These are phyloP conservation scores for Alosa alosa DNA, from an alignment of 2,113 vertebrate species.

Conservation along the genomic window DNA sequence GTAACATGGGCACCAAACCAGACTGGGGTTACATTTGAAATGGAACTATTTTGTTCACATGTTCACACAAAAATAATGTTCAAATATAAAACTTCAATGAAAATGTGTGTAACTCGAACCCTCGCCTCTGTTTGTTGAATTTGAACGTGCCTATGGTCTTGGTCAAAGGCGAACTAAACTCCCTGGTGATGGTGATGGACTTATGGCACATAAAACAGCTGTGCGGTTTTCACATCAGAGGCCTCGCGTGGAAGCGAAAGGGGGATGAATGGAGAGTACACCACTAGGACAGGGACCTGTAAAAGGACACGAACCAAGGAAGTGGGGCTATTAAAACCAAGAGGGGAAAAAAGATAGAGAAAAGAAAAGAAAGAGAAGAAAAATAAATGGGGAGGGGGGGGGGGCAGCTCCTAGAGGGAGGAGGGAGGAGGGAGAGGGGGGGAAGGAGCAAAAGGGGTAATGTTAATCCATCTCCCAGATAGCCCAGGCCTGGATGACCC, in stretches of 20 bases:
- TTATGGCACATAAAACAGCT: conserved; percentile 48
- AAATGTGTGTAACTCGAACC: not conserved
- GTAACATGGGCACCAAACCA: no score
- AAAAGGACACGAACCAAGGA: conserved; percentile 3
- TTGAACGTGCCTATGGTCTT: no score
- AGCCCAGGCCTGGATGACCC: conserved; percentile 15
- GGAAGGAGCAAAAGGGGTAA: not conserved
- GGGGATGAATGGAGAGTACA: conserved; percentile 14
- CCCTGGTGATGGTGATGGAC: conserved; percentile 40
- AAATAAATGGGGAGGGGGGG: not conserved
- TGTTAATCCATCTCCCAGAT: conserved; percentile 21
- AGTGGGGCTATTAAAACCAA: conserved; percentile 18
- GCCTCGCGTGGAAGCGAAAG: conserved; percentile 30
- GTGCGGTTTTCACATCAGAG: conserved; percentile 47
- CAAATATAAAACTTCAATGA: not conserved
- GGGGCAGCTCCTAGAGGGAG: not conserved
- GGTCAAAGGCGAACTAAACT: conserved; percentile 26
- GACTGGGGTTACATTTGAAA: not conserved
- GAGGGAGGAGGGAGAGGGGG: not conserved
- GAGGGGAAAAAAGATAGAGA: not conserved
- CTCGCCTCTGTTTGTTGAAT: not conserved
- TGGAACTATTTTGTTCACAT: not conserved
- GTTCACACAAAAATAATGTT: not conserved
- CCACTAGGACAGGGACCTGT: conserved; percentile 13
- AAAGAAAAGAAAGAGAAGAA: not conserved